phyloP scores from a whole-genome alignment of 30 jellyfish, hydroid and myxozoan species.

The Aurelia coerulea region DNA sequence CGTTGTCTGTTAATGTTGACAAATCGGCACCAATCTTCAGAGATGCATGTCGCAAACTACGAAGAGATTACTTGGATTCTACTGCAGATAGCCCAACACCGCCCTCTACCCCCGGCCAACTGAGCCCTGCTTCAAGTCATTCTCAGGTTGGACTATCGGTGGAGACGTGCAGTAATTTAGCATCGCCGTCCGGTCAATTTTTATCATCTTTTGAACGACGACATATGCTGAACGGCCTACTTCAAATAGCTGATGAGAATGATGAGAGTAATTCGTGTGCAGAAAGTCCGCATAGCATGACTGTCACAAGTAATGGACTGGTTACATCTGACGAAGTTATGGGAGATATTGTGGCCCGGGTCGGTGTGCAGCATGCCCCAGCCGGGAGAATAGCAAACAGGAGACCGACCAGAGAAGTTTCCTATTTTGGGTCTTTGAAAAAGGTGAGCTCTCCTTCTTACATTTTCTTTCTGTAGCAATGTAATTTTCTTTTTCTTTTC shows the following conservation, averaged over 20 bases:
- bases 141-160: conserved; percentile 14
- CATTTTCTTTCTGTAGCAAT: too few relatives aligned
- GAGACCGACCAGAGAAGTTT: conserved; percentile 36
- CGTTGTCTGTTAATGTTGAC: conserved; percentile 53
- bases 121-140: conserved; percentile 62
- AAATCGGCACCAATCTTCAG: conserved; percentile 35
- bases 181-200: conserved; percentile 29
- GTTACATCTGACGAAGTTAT: conserved; percentile 71
- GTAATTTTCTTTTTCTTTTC: too few relatives aligned
- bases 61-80: conserved; percentile 34
- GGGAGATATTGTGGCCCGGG: conserved; percentile 67
- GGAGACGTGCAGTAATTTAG: conserved; percentile 31
- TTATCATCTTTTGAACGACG: conserved; percentile 33
- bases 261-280: conserved; percentile 45
- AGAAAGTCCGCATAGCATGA: conserved; percentile 52
- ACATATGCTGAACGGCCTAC: conserved; percentile 44
- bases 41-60: conserved; percentile 39
- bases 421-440: conserved; percentile 76
- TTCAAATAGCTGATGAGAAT: conserved; percentile 65
- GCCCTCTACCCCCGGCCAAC: conserved; percentile 86
- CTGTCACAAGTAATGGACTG: conserved; percentile 54
- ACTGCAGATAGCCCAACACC: conserved; percentile 85
- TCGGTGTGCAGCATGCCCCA: conserved; percentile 43
- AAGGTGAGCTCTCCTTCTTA: conserved; percentile 22
- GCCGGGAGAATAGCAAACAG: conserved; percentile 29